phyloP scores from a whole-genome alignment of 2,113 vertebrate species.

The Rhombomys opimus region DNA sequence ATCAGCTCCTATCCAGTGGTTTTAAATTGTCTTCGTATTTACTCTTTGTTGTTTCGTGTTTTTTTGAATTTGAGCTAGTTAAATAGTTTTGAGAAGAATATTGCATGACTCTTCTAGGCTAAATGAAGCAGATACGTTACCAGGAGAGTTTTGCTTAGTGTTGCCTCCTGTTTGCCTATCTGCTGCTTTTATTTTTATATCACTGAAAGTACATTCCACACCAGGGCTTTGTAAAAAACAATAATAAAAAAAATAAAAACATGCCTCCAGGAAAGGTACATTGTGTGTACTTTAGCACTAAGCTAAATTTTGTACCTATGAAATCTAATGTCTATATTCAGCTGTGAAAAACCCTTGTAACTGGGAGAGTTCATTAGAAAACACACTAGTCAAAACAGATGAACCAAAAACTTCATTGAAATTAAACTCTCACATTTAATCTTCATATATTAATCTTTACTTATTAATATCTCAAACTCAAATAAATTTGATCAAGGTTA shows the following conservation, averaged over 20 bases:
- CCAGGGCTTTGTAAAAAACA: constrained; percentile 75
- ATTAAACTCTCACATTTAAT: constrained; percentile 47
- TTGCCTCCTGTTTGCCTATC: constrained; percentile 51
- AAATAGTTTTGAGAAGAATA: constrained; percentile 69
- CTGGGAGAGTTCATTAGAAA: constrained; percentile 33
- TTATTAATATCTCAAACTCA: neutral
- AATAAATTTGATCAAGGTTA: neutral
- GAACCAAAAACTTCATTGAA: constrained; percentile 14
- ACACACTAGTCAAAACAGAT: constrained; percentile 7
- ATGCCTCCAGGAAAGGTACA: constrained; percentile 65
- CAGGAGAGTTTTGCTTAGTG: constrained; percentile 47
- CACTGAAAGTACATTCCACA: constrained; percentile 68
- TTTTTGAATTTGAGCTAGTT: constrained; percentile 65
- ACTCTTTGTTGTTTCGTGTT: constrained; percentile 18
- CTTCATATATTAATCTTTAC: constrained; percentile 35
- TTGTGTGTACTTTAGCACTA: constrained; percentile 56
- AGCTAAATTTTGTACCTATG: constrained; percentile 67
- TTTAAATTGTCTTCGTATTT: constrained; percentile 5
- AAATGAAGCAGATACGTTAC: constrained; percentile 64
- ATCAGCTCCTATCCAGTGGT: neutral
- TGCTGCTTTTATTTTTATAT: constrained; percentile 74
- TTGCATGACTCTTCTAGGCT: constrained; percentile 57
- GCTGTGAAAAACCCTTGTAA: constrained; percentile 44
- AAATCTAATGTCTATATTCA: constrained; percentile 57
- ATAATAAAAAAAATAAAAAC: neutral